phyloP scores from a whole-genome alignment of 2,888 invertebrate species.

The Deilephila elpenor region DNA sequence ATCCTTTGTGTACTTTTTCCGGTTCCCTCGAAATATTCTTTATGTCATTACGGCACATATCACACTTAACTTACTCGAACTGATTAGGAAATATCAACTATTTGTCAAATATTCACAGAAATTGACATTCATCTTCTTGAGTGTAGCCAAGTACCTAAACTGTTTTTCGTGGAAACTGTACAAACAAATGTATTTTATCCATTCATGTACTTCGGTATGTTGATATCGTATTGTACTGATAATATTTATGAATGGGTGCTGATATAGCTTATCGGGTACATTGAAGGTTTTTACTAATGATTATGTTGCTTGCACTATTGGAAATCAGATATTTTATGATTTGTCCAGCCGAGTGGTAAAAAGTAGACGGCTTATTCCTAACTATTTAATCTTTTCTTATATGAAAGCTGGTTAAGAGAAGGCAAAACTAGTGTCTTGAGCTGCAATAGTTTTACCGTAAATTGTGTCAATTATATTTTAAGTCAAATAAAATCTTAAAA shows the following conservation, averaged over 20 bases:
- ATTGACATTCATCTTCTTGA: background rate
- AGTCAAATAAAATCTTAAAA: too few relatives aligned
- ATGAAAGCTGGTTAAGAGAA: too few relatives aligned
- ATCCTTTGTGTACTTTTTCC: too few relatives aligned
- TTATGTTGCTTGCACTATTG: background rate
- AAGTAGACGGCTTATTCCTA: background rate
- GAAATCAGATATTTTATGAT: background rate
- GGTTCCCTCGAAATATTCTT: too few relatives aligned
- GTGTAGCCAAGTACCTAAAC: background rate
- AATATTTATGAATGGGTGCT: constrained; percentile 15
- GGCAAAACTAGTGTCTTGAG: too few relatives aligned
- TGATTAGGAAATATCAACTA: too few relatives aligned
- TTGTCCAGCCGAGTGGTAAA: background rate
- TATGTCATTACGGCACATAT: too few relatives aligned
- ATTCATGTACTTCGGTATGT: constrained; percentile 10
- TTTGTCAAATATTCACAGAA: background rate
- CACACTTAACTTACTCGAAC: too few relatives aligned
- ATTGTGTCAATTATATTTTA: too few relatives aligned
- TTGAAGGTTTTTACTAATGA: constrained; percentile 10
- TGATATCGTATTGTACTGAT: background rate
- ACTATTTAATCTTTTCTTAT: too few relatives aligned
- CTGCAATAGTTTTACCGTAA: too few relatives aligned
- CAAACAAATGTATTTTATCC: background rate
- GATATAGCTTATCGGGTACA: constrained; percentile 11
- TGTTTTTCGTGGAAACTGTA: background rate